Evolutionary conservation across 2,888 invertebrate genomes (phyloP), one percentile per base, ranked within the genome.

Genomic region (Pandemis corylana): DNA sequence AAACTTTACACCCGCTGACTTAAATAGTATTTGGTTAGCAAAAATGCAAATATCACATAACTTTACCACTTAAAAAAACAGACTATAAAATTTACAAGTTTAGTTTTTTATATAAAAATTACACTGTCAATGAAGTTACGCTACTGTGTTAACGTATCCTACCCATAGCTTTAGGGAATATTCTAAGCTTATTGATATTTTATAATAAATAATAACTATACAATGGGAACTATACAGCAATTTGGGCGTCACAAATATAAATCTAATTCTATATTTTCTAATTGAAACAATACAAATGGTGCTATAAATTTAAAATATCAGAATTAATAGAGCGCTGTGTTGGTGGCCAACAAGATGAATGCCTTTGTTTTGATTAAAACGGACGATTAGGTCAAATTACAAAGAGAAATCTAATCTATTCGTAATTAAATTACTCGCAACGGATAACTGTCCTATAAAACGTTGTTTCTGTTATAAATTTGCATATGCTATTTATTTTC

Each of bases 231-330:
- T 68, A 76, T 74, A 70, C 69, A 51, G 70, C 76, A 71, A 76
- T 76, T 71, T 74, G 75, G 76, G 76, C 76, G 76, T 69, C 68
- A 36, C 76, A 49, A 44, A 36, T 42, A 74, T 76, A 76, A 75
- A 75, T 76, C 71, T 75, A 75, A 72, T 69, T 74, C 73, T 51
- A 62, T 62, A 71, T 71, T 75, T 74, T 76, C 76, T 76, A 76
- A 76, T 76, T 76, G 76, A 76, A 76, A 76, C 76, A 76, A 76
- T 76, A 69, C 75, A 67, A 68, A 71, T 68, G 74, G 76, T 46
- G 71, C 75, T n/a, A 76, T 76, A 76, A 76, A 76, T 76, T 76
- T 68, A 3, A 51, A 59, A 59, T 15, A 51, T 65, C 62, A 63
- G 65, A 76, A 75, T 76, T 76, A 76, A 76, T 76, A 76, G 76